phyloP scores from a whole-genome alignment of 2,113 vertebrate species.

The Neomonachus schauinslandi region DNA sequence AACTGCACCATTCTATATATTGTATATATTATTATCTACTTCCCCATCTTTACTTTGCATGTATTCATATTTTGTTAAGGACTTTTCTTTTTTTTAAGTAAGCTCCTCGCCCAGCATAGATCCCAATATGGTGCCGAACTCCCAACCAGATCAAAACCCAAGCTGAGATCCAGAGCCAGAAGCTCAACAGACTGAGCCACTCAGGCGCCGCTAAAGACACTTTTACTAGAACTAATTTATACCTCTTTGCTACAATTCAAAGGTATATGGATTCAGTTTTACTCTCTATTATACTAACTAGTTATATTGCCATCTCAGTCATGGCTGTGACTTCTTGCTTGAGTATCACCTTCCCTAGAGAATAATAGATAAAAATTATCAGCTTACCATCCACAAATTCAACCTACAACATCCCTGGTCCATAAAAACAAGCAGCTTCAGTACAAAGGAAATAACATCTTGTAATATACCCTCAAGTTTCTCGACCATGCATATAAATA shows the following conservation, averaged over 20 bases:
- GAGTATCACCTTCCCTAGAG: conserved; percentile 45
- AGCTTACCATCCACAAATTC: conserved; percentile 40
- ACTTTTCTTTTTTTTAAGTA: not conserved
- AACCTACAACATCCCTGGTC: conserved; percentile 1
- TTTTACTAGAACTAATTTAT: conserved; percentile 49
- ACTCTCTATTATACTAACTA: conserved; percentile 36
- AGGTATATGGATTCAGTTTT: conserved; percentile 30
- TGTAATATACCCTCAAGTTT: not conserved
- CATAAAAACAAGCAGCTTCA: conserved; percentile 43
- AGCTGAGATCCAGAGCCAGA: not conserved
- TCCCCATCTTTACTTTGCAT: conserved; percentile 5
- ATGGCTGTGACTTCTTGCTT: not conserved
- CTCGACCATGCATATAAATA: conserved; percentile 30
- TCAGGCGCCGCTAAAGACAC: not conserved
- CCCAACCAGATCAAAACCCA: not conserved
- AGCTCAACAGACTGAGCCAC: not conserved
- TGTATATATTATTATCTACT: not conserved
- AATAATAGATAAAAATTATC: conserved; percentile 41
- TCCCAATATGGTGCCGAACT: not conserved
- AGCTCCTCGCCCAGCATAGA: not conserved
- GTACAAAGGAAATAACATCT: not conserved
- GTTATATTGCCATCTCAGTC: conserved; percentile 33
- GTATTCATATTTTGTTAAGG: not conserved
- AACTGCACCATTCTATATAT: not conserved
- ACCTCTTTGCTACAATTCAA: conserved; percentile 10